Evolutionary conservation across 2,888 invertebrate genomes (phyloP).

Genomic region (Euplagia quadripunctaria): DNA sequence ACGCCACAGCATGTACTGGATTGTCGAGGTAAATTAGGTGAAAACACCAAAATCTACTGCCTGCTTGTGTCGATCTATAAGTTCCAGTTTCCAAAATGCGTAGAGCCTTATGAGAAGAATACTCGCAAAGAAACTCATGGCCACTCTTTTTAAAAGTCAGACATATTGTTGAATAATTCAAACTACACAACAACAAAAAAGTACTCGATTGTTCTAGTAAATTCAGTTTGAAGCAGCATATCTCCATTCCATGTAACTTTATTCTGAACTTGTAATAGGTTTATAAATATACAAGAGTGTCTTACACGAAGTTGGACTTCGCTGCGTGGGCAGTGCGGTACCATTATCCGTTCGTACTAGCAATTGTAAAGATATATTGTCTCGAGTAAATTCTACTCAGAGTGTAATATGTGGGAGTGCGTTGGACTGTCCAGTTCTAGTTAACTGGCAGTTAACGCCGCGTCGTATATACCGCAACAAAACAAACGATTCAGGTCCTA

Average conservation of each 20-base stretch:
- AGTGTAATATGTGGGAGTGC: conserved; percentile 52
- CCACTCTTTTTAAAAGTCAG: too few species aligned
- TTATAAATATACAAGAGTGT: conserved; percentile 25
- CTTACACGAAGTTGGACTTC: conserved; percentile 21
- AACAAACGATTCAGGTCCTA: conserved; percentile 62
- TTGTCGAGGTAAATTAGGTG: too few species aligned
- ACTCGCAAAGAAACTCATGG: too few species aligned
- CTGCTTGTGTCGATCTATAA: too few species aligned
- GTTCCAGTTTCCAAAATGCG: too few species aligned
- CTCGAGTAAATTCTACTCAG: conserved; percentile 59
- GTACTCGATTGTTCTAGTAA: background rate
- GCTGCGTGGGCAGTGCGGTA: conserved; percentile 32
- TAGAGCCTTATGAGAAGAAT: too few species aligned
- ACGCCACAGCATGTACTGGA: too few species aligned
- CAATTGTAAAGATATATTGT: conserved; percentile 49
- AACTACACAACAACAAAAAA: too few species aligned
- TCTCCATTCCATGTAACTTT: background rate
- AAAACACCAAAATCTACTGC: too few species aligned
- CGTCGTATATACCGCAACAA: conserved; percentile 65
- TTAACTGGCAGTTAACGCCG: conserved; percentile 64
- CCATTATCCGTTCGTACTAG: conserved; percentile 47
- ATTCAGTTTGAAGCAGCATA: background rate
- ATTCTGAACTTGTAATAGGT: conserved; percentile 14
- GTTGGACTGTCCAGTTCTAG: conserved; percentile 47
- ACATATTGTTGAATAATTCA: too few species aligned